Conservation (phyloP, 2,113 vertebrate species). For the Oreochromis spilurus region DNA sequence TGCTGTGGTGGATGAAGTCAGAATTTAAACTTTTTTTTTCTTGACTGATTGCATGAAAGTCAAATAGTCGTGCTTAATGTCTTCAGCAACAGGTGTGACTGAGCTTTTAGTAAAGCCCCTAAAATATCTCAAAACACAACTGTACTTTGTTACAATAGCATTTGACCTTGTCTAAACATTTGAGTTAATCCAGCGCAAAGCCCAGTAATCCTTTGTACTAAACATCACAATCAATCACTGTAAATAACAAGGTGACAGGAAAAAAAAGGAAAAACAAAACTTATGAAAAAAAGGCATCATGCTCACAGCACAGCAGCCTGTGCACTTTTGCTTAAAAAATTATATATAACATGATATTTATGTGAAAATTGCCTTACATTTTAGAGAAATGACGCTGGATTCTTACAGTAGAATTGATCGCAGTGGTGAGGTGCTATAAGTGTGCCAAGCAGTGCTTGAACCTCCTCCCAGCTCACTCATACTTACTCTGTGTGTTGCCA, state of each 20-base stretch:
- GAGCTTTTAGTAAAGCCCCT: neutral
- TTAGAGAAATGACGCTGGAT: neutral
- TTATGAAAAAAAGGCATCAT: neutral
- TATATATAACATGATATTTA: neutral
- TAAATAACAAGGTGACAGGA: neutral
- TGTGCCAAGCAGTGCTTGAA: conserved; percentile 50
- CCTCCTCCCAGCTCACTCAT: conserved; percentile 35
- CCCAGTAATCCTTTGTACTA: conserved; percentile 13
- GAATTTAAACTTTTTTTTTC: neutral
- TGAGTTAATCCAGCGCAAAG: conserved; percentile 9
- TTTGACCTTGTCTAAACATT: conserved; percentile 27
- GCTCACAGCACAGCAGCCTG: neutral
- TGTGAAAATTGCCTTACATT: neutral
- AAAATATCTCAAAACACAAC: neutral
- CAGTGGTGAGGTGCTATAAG: conserved; percentile 22
- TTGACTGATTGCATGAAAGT: neutral
- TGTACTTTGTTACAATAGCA: neutral
- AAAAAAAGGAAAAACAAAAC: neutral
- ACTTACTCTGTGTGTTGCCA: conserved; percentile 43
- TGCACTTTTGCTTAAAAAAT: neutral
- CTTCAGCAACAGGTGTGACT: neutral
- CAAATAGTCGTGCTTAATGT: neutral
- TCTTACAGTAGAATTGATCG: neutral
- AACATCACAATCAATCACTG: neutral
- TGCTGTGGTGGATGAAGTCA: neutral